These are phyloP conservation scores for Alentia gelatinosa DNA, from an alignment of 2,888 invertebrate species.

Conservation along the genomic window DNA sequence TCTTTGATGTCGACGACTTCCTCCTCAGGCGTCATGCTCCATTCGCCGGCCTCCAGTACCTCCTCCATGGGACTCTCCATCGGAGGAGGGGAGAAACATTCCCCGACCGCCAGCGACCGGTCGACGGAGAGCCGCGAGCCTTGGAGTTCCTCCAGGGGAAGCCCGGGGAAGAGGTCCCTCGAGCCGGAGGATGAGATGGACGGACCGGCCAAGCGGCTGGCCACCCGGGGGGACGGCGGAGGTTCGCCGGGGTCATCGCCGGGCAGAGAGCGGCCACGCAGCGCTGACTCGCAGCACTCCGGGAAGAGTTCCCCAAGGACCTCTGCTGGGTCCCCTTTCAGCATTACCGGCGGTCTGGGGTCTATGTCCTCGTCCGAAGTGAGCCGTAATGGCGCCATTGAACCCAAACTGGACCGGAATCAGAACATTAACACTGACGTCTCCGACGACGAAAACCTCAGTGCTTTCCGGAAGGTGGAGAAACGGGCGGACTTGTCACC, in stretches of 20 bases:
- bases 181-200: slow-evolving; percentile 4
- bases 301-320: slow-evolving; percentile 29
- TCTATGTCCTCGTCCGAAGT: background rate
- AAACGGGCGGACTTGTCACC: slow-evolving; percentile 36
- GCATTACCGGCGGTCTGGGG: background rate
- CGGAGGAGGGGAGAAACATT: background rate
- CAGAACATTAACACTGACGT: slow-evolving; percentile 25
- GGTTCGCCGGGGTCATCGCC: background rate
- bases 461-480: slow-evolving; percentile 77
- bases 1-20: background rate
- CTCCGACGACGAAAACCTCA: slow-evolving; percentile 57
- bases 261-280: background rate
- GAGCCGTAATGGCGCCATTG: background rate
- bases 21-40: background rate
- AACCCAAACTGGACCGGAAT: slow-evolving; percentile 44
- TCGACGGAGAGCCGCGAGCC: background rate
- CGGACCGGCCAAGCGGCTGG: background rate
- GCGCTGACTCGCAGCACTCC: slow-evolving; percentile 26
- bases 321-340: background rate
- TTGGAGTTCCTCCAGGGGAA: background rate
- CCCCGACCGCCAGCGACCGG: background rate
- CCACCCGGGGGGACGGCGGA: background rate
- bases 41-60: slow-evolving; percentile 53
- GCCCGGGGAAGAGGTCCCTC: slow-evolving; percentile 47
- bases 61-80: background rate